These are phyloP conservation scores for Sibirionetta formosa DNA, from an alignment of 2,797 vertebrate genomes.

Conservation along the genomic window DNA sequence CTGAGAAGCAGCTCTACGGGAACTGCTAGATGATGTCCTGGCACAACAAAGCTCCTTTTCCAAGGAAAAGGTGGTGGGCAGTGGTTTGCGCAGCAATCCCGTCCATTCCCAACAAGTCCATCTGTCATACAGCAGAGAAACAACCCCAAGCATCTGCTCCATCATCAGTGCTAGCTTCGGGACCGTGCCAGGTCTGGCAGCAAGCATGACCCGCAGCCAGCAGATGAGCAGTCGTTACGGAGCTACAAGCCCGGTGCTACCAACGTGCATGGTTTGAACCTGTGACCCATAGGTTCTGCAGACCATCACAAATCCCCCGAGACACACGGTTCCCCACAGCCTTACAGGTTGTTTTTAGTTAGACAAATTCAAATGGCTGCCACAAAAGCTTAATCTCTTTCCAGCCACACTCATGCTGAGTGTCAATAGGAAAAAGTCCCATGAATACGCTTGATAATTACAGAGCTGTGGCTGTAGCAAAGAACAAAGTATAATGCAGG, in stretches of 20 bases:
- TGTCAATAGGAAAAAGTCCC: slow-evolving; percentile 71
- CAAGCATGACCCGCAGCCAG: neutral
- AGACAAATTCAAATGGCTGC: slow-evolving; percentile 54
- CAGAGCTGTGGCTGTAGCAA: slow-evolving; percentile 54
- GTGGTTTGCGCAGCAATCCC: neutral
- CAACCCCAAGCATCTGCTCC: neutral
- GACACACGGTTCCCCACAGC: neutral
- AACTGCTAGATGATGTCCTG: neutral
- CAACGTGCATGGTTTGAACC: neutral
- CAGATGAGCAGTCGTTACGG: fast-evolving
- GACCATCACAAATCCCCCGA: slow-evolving; percentile 23
- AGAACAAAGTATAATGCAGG: slow-evolving; percentile 74
- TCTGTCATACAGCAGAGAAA: neutral
- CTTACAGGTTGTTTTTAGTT: slow-evolving; percentile 44
- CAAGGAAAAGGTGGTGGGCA: neutral
- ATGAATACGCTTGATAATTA: slow-evolving; percentile 68
- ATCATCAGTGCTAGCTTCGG: neutral
- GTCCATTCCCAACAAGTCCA: neutral
- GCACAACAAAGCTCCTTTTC: neutral
- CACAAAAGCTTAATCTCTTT: slow-evolving; percentile 69
- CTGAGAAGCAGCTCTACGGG: neutral
- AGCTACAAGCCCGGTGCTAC: neutral
- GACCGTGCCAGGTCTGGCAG: neutral
- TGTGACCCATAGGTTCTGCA: slow-evolving; percentile 1
- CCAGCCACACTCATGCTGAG: slow-evolving; percentile 51